phyloP scores from a whole-genome alignment of 2,113 vertebrate genomes.

The Rousettus leschenaultii region DNA sequence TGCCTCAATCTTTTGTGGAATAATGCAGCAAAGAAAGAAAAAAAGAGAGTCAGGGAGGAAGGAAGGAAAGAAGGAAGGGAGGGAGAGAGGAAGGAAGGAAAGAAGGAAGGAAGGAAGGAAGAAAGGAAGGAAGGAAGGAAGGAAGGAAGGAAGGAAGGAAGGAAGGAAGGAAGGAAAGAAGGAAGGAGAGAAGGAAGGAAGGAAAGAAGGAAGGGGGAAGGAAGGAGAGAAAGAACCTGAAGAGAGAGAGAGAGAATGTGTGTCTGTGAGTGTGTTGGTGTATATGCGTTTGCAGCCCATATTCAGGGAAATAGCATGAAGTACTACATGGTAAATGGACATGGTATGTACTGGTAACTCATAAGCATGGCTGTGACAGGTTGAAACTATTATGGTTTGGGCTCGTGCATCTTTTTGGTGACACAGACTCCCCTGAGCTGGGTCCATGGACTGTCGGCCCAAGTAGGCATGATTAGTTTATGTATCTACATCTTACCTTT shows the following conservation, averaged over 20 bases:
- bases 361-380: background rate
- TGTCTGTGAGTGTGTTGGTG: no score
- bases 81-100: background rate
- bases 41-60: no score
- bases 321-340: background rate
- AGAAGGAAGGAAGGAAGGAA: no score
- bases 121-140: no score
- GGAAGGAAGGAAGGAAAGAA: background rate
- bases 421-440: background rate
- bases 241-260: background rate
- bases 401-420: background rate
- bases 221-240: fast-evolving
- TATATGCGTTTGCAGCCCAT: background rate
- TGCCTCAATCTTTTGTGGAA: background rate
- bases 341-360: background rate
- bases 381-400: background rate
- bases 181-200: no score
- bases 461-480: background rate
- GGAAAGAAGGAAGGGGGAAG: fast-evolving
- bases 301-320: background rate
- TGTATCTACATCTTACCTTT: background rate
- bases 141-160: no score
- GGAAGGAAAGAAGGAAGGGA: background rate
- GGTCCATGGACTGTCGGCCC: background rate
- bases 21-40: background rate